Percentiles rank a stretch among this genome's conserved stretches.
Evolutionary conservation across 1,140 invertebrate genomes (phyloP).

Genomic region (Drosophila sucinea): DNA sequence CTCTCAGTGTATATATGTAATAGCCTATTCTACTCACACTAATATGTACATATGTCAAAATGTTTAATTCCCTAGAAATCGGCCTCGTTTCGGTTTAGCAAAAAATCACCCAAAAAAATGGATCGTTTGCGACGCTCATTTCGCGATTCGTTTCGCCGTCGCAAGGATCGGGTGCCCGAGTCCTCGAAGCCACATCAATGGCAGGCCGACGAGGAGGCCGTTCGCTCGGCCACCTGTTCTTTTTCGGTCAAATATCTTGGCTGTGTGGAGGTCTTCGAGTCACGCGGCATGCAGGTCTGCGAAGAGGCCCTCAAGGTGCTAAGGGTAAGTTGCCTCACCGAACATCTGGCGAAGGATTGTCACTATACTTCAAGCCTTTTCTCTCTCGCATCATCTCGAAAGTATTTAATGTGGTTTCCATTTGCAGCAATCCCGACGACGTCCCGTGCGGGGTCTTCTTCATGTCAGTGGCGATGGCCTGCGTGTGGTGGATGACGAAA

Average conservation of each 20-base stretch:
- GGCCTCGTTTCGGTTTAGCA: conserved; percentile 85
- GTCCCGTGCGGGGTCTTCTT: conserved; percentile 94
- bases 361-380: too few species aligned
- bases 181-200: conserved; percentile 98
- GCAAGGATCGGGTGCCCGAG: conserved; percentile 92
- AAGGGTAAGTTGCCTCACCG: conserved; percentile 86
- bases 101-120: conserved; percentile 91
- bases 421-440: conserved; percentile 92
- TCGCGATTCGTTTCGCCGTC: conserved; percentile 94
- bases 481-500: conserved; percentile 99
- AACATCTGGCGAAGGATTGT: not conserved
- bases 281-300: conserved; percentile 99
- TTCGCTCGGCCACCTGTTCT: conserved; percentile 96
- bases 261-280: conserved; percentile 99
- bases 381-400: too few species aligned
- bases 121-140: conserved; percentile 95
- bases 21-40: too few species aligned
- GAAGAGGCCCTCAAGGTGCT: conserved; percentile 98
- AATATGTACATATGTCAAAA: not conserved
- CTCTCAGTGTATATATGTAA: not conserved
- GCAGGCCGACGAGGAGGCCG: conserved; percentile 98
- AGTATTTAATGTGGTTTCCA: not conserved
- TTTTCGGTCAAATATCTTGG: conserved; percentile 99
- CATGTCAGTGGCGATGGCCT: conserved; percentile 99
- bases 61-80: conserved; percentile 82